Evolutionary conservation across 1,140 invertebrate genomes (phyloP), one percentile per base, ranked within the genome.

Genomic region (Drosophila sproati): DNA sequence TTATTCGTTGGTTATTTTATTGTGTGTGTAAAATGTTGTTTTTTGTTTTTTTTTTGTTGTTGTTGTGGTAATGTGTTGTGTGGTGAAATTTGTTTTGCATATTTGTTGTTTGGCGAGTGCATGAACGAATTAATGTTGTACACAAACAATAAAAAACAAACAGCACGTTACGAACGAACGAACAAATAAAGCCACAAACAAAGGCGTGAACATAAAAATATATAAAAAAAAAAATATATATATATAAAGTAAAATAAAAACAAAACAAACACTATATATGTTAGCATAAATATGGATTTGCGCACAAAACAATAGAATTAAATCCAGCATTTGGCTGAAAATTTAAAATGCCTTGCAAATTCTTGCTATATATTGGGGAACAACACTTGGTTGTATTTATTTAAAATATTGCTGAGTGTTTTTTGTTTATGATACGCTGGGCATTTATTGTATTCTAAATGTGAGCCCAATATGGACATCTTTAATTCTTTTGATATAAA

Each of bases 131-230:
- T 85, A 91, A 90, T 91, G 82, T 76, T 73, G 77, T 70, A 83
- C 83, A 88, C 73, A 86, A 91, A 79, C 75, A 80, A 87, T 83
- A 34, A 77, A 91, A 87, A 81, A 82, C 81, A 86, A 91, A 87
- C 77, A 77, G 78, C 81, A 91, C 82, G 71, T 80, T 89, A 81
- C 76, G 67, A 66, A 75, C 75, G 79, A 39, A 81, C 76, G 66
- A 68, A 75, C 75, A 80, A 20, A 20, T 41, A 60, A 80, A 75
- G 47, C 37, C 67, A 74, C 70, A 69, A 71, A 74, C 70, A 69
- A 71, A 67, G 67, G 70, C 48, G 62, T 67, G 54, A 82, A 82
- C 74, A 81, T 79, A 81, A 78, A 83, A 76, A 81, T 76, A 68
- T 75, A 79, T 52, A 63, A 66, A 60, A 56, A 76, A 43, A 76